Base-by-base conservation (phyloP, 2,888 invertebrate species). In the Drepana falcataria region DNA sequence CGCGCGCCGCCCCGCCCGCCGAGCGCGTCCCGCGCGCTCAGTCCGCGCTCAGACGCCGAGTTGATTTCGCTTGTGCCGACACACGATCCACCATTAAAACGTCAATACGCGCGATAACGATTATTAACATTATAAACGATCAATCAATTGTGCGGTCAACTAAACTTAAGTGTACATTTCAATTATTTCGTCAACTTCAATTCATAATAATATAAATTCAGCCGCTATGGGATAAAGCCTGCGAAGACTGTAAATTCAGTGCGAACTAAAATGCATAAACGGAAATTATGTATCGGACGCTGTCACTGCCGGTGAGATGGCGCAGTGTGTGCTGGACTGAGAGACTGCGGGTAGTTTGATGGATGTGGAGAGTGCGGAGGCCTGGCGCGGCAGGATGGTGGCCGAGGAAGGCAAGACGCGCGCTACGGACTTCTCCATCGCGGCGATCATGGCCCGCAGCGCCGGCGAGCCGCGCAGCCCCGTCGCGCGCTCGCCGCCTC, bases 351-450 rank as follows among this genome's bases (percentile, higher is more conserved):
- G 70, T 75, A 74, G 85, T 83, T 84, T 86, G 79, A 89, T 90
- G 90, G 90, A 89, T 88, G 89, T 87, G 87, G 90, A 87, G 75
- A 79, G 72, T 73, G 80, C 75, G 79, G 89, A 86, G 82, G 79
- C 82, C 72, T 89, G 89, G 87, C 75, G 79, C 60, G 84, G 80
- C 77, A 90, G 83, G 83, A 89, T 90, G 87, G 85, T 90, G 81
- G 87, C 89, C 67, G 88, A 86, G 77, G 89, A 90, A 65, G 73
- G 87, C 67, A 87, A 87, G 83, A 87, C 86, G 63, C 79, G 83
- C 87, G 97, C 97, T 79, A 98, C 98, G 77, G 98, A 98, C 92
- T 98, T 98, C 92, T 97, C 97, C 82, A 98, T 98, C 81, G 97
- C 97, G 71, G 97, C 97, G 77, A 97, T 98, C 85, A 98, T 98